Conservation (phyloP, 2,797 vertebrate species). For the Cyprinodon diabolis region DNA sequence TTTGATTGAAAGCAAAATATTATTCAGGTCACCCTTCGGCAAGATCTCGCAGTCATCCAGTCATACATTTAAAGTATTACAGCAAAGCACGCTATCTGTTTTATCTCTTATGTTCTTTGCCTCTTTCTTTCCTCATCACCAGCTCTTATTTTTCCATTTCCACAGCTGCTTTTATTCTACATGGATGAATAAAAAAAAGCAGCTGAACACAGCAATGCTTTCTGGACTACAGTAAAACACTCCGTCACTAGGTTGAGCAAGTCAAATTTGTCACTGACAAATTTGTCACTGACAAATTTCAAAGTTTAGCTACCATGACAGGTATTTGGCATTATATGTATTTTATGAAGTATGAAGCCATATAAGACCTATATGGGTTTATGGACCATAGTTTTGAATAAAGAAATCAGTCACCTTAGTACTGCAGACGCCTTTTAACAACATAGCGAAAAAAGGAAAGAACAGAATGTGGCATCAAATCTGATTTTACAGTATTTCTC, state of each 20-base stretch:
- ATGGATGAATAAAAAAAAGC: conserved; percentile 61
- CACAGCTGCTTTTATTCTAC: conserved; percentile 69
- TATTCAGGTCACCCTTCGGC: conserved; percentile 19
- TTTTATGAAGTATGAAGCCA: not conserved
- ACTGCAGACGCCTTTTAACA: conserved; percentile 12
- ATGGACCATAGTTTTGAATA: not conserved
- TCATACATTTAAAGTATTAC: conserved; percentile 45
- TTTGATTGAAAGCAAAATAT: conserved; percentile 18
- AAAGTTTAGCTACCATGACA: conserved; percentile 12
- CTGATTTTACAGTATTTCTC: not conserved
- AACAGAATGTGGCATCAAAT: not conserved
- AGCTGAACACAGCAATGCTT: conserved; percentile 54
- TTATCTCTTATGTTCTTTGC: conserved; percentile 26
- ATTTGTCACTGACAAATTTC: conserved; percentile 17
- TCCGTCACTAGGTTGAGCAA: conserved; percentile 40
- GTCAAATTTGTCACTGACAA: conserved; percentile 10
- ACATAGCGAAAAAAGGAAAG: not conserved
- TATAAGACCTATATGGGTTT: not conserved
- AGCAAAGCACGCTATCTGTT: conserved; percentile 28
- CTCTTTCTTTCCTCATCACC: conserved; percentile 29
- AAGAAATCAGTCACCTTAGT: not conserved
- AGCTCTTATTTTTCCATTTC: conserved; percentile 37
- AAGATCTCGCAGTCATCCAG: conserved; percentile 24
- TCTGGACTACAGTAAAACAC: conserved; percentile 25
- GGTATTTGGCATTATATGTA: not conserved